Evolutionary conservation across 2,888 invertebrate genomes (phyloP).

Genomic region (Neoitamus cyanurus): DNA sequence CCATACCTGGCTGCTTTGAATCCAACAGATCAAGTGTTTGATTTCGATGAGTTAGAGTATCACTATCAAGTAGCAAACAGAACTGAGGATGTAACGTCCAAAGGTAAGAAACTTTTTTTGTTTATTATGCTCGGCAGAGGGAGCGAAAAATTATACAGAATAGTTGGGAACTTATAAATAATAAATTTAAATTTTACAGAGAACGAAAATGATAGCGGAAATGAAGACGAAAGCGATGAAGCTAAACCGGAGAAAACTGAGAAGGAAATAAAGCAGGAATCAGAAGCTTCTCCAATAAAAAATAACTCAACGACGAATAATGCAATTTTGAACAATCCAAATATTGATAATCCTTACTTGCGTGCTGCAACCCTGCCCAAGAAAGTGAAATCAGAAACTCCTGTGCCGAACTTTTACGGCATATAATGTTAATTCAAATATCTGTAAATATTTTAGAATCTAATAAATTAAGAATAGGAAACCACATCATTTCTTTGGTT

Average conservation of each 20-base stretch:
- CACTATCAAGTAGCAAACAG: conserved; percentile 76
- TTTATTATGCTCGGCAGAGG: too few relatives aligned
- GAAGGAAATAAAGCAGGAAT: conserved; percentile 62
- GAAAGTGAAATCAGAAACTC: conserved; percentile 57
- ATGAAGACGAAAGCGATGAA: conserved; percentile 65
- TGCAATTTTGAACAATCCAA: conserved; percentile 66
- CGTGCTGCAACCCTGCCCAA: conserved; percentile 67
- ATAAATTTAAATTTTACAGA: conserved; percentile 51
- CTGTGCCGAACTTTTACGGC: not conserved
- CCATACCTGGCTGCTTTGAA: conserved; percentile 87
- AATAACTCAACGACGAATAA: conserved; percentile 66
- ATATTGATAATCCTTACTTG: conserved; percentile 82
- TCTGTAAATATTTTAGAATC: not conserved
- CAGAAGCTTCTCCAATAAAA: conserved; percentile 61
- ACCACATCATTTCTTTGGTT: not conserved
- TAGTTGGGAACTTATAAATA: not conserved
- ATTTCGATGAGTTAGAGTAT: conserved; percentile 85
- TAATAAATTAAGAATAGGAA: not conserved
- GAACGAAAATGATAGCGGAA: conserved; percentile 64
- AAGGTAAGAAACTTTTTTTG: too few relatives aligned
- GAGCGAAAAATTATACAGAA: conserved; percentile 62
- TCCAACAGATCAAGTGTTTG: conserved; percentile 95
- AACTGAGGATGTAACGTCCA: conserved; percentile 72
- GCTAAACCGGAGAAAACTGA: conserved; percentile 63
- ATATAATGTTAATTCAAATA: not conserved